Evolutionary conservation across 2,888 invertebrate genomes (phyloP), one percentile per base, ranked within the genome.

Genomic region (Caenorhabditis sp.): DNA sequence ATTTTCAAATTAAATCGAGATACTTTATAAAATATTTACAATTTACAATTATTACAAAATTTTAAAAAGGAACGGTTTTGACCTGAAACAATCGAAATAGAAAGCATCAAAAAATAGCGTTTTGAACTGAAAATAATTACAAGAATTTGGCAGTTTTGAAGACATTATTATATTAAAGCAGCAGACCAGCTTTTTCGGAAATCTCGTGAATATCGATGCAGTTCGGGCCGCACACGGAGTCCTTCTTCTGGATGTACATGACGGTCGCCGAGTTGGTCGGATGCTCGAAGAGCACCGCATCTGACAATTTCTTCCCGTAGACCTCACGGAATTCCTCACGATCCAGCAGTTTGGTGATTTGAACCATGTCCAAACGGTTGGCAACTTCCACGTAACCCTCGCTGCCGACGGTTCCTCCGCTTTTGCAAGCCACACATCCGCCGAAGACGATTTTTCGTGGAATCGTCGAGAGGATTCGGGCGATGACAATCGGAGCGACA

Each of bases 191-290:
- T 35, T 76, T 76, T 56, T 76, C 37, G 11, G 81, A 76, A 26
- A 81, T 76, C 37, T 76, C 76, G 44, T 81, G 81, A 35, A 81
- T 76, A 40, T 81, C 81, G 28, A 76, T 51, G 35, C 81, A 81
- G 32, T 80, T 80, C 5, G 80, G 80, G 11, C 74, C 80, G 50
- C 80, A 80, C 22, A 67, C 69, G 8, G 80, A 74, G 40, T 80
- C 80, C 32, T 80, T 80, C 65, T 80, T 80, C 28, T 80, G 80
- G 65, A 80, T 74, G 24, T 80, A 80, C 64, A 80, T 80, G 5
- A 81, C 81, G 9, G 70, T 37, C 8, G 65, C 44, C 8, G 72
- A 47, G 18, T 32, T 80, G n/a, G 35, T 56, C 11, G 67, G 65
- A 3, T 35, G 53, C 24, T 81, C 61, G 61, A 81, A 81, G 37